These are phyloP conservation scores for Vidua chalybeata DNA, from an alignment of 2,113 vertebrate species.

Conservation along the genomic window DNA sequence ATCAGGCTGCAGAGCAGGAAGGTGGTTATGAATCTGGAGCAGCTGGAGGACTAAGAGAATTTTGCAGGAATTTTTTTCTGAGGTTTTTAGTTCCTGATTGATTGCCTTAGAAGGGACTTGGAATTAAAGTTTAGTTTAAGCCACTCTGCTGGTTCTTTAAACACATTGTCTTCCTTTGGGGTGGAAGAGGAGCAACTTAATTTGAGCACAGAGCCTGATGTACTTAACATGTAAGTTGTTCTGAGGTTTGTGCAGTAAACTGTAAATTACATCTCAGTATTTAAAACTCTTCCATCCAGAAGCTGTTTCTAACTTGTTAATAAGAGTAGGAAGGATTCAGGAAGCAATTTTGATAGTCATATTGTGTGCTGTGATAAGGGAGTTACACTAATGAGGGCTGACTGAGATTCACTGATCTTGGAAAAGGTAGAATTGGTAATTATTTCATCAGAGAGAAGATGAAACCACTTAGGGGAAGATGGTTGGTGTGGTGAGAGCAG, in stretches of 20 bases:
- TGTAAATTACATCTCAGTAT: not conserved
- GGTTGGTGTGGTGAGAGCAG: not conserved
- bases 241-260: not conserved
- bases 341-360: not conserved
- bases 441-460: not conserved
- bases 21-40: not conserved
- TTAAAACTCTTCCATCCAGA: not conserved
- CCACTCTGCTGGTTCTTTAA: not conserved
- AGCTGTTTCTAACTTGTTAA: not conserved
- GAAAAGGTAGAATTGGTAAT: not conserved
- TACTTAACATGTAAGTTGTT: rapidly evolving
- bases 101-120: not conserved
- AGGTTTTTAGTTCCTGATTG: not conserved
- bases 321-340: not conserved
- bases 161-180: not conserved
- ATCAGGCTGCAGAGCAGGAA: not conserved
- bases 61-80: not conserved
- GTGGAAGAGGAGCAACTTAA: not conserved
- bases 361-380: not conserved
- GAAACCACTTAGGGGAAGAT: not conserved
- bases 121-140: not conserved
- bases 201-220: not conserved
- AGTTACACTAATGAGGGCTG: not conserved
- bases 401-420: not conserved
- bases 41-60: slow-evolving; percentile 11